These are phyloP conservation scores for Scrobipalpa atriplicella DNA, from an alignment of 2,888 invertebrate genomes.

Conservation along the genomic window DNA sequence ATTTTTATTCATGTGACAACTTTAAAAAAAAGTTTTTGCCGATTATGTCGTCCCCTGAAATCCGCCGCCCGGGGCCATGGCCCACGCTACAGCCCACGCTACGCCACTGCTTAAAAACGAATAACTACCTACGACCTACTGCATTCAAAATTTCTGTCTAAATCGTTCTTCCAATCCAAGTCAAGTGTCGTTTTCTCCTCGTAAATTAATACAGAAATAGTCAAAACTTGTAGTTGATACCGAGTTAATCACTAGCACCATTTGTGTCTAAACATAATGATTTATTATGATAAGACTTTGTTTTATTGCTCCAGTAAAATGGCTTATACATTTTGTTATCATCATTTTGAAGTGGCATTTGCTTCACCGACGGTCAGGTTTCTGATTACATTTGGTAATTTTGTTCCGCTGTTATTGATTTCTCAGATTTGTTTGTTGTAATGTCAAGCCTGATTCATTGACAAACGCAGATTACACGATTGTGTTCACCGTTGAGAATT, in stretches of 20 bases:
- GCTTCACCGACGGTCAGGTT: neutral
- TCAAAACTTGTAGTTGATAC: constrained; percentile 1
- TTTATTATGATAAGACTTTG: constrained; percentile 22
- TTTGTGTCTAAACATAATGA: constrained; percentile 25
- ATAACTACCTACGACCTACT: too few species aligned
- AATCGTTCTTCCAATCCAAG: neutral
- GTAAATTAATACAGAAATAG: constrained; percentile 21
- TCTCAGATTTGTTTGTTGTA: constrained; percentile 21
- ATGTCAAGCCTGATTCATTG: constrained; percentile 22
- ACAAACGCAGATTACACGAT: neutral
- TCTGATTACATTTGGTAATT: constrained; percentile 10
- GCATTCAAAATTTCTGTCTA: neutral
- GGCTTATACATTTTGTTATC: constrained; percentile 22
- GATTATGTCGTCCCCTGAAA: too few species aligned
- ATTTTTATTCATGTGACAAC: too few species aligned
- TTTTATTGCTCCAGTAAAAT: constrained; percentile 16
- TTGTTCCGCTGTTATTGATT: constrained; percentile 18
- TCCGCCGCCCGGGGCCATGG: too few species aligned
- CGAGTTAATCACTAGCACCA: constrained; percentile 16
- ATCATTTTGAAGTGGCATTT: constrained; percentile 21
- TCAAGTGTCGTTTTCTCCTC: constrained; percentile 10
- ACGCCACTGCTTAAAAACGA: too few species aligned
- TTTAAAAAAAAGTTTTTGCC: too few species aligned
- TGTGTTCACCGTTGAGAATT: constrained; percentile 16
- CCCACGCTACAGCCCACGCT: too few species aligned